Evolutionary conservation across 2,888 invertebrate species (phyloP), one percentile per base, ranked within the genome.

Genomic region (Pristionchus fissidentatus): DNA sequence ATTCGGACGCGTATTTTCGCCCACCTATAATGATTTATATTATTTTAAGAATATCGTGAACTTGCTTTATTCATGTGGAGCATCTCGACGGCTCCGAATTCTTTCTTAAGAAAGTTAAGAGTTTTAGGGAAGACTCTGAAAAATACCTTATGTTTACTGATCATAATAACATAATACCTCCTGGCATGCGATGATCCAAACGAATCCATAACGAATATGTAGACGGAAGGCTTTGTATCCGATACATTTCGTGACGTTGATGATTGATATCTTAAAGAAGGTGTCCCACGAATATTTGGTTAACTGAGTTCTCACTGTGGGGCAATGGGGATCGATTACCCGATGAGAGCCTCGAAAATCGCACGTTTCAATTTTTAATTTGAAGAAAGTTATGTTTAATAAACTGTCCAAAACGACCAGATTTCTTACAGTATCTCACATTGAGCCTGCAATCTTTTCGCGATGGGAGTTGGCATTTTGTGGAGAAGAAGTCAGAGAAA

Each of bases 1-100:
- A 29, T 83, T 83, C 15, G 83, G 83, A 0, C 83, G 83, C 70
- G 70, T 83, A 55, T 83, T 83, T 41, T 70, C 70, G 22, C 83
- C 83, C n/a, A 83, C 70, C 70, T 70, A 10, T 15, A 70, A 70
- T 22, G 1, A 41, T 0, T n/a, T n/a, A n/a, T 70, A n/a, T 38
- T 38, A 38, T 66, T n/a, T 38, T 66, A 1, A 1, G 26, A 22
- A 41, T n/a, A n/a, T n/a, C n/a, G 41, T n/a, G n/a, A n/a, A 0
- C 1, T 41, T 41, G 43, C 83, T 62, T 83, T 83, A 29, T 83
- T 83, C 60, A 83, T 38, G 52, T 73, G 70, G 15, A 22, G 49
- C 35, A 83, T 26, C n/a, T 83, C 55, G 32, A 83, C 7, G n/a
- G 83, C 83, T 0, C 55, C 73, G 55, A 52, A 73, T 7, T 46